These are phyloP conservation scores for Catocala nupta DNA, from an alignment of 2,888 invertebrate genomes.

Conservation along the genomic window DNA sequence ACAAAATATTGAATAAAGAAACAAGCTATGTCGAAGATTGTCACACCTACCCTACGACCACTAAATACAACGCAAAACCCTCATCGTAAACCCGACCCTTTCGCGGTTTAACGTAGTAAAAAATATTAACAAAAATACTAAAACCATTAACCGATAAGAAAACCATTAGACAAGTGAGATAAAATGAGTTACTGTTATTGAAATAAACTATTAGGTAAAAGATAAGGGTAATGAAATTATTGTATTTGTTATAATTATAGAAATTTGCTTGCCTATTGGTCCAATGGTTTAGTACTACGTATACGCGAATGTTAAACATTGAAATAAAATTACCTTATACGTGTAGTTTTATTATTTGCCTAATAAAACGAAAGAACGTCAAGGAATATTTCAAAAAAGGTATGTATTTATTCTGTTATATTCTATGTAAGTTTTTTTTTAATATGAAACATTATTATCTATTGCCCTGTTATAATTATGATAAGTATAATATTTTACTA, in stretches of 20 bases:
- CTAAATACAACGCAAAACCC: constrained; percentile 61
- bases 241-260: constrained; percentile 23
- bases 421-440: constrained; percentile 14
- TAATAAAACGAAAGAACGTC: neutral
- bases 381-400: neutral
- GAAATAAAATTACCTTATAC: too few species aligned
- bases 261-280: constrained; percentile 1
- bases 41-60: constrained; percentile 25
- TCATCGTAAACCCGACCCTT: constrained; percentile 42
- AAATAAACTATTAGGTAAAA: constrained; percentile 44
- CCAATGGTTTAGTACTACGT: too few species aligned
- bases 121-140: constrained; percentile 52
- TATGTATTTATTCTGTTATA: constrained; percentile 5
- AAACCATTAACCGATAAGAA: constrained; percentile 70
- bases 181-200: constrained; percentile 55
- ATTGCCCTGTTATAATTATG: constrained; percentile 12
- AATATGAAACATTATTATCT: constrained; percentile 13
- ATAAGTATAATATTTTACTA: constrained; percentile 15
- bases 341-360: neutral
- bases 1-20: neutral
- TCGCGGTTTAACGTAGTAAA: constrained; percentile 38
- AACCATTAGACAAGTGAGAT: constrained; percentile 62
- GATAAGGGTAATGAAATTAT: constrained; percentile 45
- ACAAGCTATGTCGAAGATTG: constrained; percentile 6
- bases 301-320: too few species aligned